Conservation (phyloP, 2,113 vertebrate genomes). For the Cottus gobio region DNA sequence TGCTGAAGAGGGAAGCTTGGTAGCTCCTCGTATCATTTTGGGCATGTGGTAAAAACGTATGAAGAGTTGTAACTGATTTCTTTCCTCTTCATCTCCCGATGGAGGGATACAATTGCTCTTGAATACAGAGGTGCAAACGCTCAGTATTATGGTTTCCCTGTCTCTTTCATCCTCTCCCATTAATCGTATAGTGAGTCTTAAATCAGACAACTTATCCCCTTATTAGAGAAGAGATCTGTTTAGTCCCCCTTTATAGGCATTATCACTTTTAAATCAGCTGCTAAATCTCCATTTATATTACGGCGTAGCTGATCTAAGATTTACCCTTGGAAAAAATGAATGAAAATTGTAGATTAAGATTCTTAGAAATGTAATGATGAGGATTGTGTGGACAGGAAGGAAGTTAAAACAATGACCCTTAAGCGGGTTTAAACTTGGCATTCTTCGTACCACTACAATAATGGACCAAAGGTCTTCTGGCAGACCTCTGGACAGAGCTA, state of each 20-base stretch:
- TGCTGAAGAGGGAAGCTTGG: constrained; percentile 8
- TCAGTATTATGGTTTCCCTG: background rate
- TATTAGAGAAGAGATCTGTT: background rate
- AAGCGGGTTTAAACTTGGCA: constrained; percentile 30
- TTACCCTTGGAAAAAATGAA: background rate
- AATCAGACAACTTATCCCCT: constrained; percentile 19
- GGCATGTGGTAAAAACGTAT: constrained; percentile 17
- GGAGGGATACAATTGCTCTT: background rate
- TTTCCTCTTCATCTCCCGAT: constrained; percentile 2
- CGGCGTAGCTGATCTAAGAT: background rate
- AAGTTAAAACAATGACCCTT: background rate
- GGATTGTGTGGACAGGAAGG: background rate
- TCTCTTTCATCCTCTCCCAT: constrained; percentile 16
- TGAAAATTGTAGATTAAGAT: constrained; percentile 5
- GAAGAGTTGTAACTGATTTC: constrained; percentile 10
- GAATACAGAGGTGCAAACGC: constrained; percentile 7
- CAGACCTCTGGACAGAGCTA: constrained; percentile 59
- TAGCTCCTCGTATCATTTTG: constrained; percentile 9
- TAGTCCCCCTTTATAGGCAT: background rate
- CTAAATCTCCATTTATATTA: constrained; percentile 13
- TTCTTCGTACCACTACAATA: constrained; percentile 12
- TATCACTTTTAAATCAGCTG: constrained; percentile 9
- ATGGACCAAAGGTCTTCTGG: constrained; percentile 53
- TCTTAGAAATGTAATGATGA: constrained; percentile 11
- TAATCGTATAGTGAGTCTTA: background rate